These are phyloP conservation scores for Datnioides undecimradiatus DNA, from an alignment of 2,113 vertebrate species.

Conservation along the genomic window DNA sequence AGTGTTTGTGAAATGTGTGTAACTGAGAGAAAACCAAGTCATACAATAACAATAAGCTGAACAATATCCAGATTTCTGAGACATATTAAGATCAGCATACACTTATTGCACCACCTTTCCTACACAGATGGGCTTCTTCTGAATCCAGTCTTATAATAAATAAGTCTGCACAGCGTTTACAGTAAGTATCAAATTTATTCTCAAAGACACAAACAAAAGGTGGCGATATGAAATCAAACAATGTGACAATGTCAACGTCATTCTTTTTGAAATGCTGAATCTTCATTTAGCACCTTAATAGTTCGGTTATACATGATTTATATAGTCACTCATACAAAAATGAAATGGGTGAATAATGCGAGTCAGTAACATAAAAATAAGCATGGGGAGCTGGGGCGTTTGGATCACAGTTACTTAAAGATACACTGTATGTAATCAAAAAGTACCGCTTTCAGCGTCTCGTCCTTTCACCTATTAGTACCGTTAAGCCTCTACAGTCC, in stretches of 20 bases:
- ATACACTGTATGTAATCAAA: constrained; percentile 64
- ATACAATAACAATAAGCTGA: no score
- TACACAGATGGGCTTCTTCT: not conserved
- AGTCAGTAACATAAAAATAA: constrained; percentile 80
- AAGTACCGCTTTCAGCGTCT: constrained; percentile 76
- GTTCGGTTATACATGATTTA: constrained; percentile 82
- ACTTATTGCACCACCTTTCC: not conserved
- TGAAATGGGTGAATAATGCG: constrained; percentile 76
- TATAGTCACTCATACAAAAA: constrained; percentile 85
- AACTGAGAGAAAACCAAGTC: no score
- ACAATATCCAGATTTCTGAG: not conserved
- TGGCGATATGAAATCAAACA: constrained; percentile 77
- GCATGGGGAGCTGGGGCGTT: constrained; percentile 56
- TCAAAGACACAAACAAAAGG: constrained; percentile 82
- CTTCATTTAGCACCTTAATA: constrained; percentile 86
- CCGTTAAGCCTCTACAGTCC: constrained; percentile 61
- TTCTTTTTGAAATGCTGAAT: constrained; percentile 72
- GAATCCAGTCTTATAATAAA: constrained; percentile 6
- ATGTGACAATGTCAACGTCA: constrained; percentile 67
- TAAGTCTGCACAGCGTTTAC: constrained; percentile 10
- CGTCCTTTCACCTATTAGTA: constrained; percentile 60
- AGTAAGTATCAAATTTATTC: constrained; percentile 85
- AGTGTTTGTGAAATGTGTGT: no score
- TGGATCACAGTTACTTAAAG: constrained; percentile 74
- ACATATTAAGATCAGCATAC: not conserved